Evolutionary conservation across 2,888 invertebrate genomes (phyloP).

Genomic region (Ochropacha duplaris): DNA sequence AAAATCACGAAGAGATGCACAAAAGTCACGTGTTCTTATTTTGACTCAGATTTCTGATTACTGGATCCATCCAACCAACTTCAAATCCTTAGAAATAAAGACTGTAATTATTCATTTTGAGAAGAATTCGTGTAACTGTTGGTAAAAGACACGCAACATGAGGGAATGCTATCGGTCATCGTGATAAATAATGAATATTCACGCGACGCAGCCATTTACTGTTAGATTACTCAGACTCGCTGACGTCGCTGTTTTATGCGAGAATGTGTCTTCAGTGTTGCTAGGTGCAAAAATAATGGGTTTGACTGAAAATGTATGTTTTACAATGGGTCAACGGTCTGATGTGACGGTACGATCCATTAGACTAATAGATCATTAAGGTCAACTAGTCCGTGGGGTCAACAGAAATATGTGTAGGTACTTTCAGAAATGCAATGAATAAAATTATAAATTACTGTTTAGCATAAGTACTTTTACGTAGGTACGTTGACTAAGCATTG

Average conservation of each 20-base stretch:
- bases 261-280: slow-evolving; percentile 5
- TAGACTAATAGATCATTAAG: neutral
- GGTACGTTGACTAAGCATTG: no score
- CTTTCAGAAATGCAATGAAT: no score
- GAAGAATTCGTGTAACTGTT: neutral
- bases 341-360: neutral
- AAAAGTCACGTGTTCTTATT: no score
- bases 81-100: neutral
- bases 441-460: no score
- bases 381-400: no score
- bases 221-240: slow-evolving; percentile 35
- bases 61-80: neutral
- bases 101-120: neutral
- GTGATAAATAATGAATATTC: slow-evolving; percentile 50
- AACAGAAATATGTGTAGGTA: no score
- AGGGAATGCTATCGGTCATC: slow-evolving; percentile 32
- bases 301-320: neutral
- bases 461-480: no score
- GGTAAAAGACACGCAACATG: neutral
- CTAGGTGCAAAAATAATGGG: neutral
- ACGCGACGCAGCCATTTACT: slow-evolving; percentile 31
- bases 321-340: neutral
- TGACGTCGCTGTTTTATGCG: neutral
- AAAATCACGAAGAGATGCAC: no score
- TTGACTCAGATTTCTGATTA: neutral